phyloP scores from a whole-genome alignment of 2,113 vertebrate species.

The human (Homo sapiens) region GRCh38 chr1:99294001-99294500 shows the following conservation, averaged over 20 bases:
- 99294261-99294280: not conserved
- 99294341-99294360: not conserved
- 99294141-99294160: not conserved
- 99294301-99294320: not conserved
- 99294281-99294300: not conserved
- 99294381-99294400: not conserved
- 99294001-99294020: not conserved
- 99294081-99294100: not conserved
- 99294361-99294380: not conserved
- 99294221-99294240: conserved; percentile 18
- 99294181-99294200: conserved; percentile 1
- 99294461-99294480: too few relatives aligned
- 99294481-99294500: too few relatives aligned
- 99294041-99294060: not conserved
- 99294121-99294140: not conserved
- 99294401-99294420: not conserved
- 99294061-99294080: not conserved
- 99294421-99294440: too few relatives aligned
- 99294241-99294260: not conserved
- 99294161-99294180: not conserved
- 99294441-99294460: too few relatives aligned
- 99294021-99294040: not conserved
- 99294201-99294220: not conserved
- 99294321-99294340: not conserved
- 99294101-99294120: not conserved